Evolutionary conservation across 2,797 vertebrate species (phyloP).

Genomic region (Gastrophryne carolinensis): DNA sequence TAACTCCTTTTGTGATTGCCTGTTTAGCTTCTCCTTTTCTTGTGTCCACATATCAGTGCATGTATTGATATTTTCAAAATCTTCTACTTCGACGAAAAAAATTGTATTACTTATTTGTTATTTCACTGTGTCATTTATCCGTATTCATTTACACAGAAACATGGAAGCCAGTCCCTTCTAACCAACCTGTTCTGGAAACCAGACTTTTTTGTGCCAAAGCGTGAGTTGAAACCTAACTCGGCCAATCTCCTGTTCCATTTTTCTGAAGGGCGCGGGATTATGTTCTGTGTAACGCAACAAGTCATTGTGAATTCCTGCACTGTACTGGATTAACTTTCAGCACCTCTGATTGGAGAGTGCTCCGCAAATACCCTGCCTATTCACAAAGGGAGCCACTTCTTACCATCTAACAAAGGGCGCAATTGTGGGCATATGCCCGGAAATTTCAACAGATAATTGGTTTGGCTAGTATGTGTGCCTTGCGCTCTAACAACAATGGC

Average conservation of each 20-base stretch:
- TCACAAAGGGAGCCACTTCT: slow-evolving; percentile 15
- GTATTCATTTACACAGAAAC: slow-evolving; percentile 29
- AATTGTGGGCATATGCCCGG: slow-evolving; percentile 47
- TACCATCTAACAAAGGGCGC: slow-evolving; percentile 30
- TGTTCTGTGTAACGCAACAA: slow-evolving; percentile 11
- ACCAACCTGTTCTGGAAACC: neutral
- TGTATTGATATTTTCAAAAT: no score
- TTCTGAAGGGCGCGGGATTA: slow-evolving; percentile 34
- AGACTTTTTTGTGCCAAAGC: neutral
- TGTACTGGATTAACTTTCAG: slow-evolving; percentile 46
- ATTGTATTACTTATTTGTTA: no score
- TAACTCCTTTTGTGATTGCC: no score
- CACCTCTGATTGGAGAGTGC: slow-evolving; percentile 48
- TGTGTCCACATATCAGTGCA: no score
- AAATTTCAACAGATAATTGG: slow-evolving; percentile 38
- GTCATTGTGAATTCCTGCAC: slow-evolving; percentile 42
- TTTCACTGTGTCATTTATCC: slow-evolving; percentile 4
- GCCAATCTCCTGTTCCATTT: slow-evolving; percentile 42
- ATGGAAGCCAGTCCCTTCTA: neutral
- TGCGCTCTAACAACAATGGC: neutral
- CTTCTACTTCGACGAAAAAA: no score
- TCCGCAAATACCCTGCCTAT: slow-evolving; percentile 22
- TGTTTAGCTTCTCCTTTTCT: no score
- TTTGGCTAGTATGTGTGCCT: slow-evolving; percentile 12
- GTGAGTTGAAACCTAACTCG: slow-evolving; percentile 25